Evolutionary conservation across 2,888 invertebrate species (phyloP).

Genomic region (Pollenia griseotomentosa): DNA sequence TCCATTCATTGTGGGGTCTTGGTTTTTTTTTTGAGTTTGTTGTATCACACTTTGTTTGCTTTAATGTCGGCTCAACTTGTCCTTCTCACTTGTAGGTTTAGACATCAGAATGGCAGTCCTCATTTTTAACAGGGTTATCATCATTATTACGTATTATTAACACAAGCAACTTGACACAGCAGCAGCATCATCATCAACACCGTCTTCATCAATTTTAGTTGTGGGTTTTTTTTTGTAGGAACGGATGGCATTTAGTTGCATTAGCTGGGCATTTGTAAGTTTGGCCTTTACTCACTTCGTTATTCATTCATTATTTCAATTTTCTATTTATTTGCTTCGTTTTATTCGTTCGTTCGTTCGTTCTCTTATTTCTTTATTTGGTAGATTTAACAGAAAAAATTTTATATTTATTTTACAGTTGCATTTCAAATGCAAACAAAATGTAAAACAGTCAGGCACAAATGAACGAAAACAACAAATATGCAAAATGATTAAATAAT

Average conservation of each 20-base stretch:
- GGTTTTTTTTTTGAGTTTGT: conserved; percentile 20
- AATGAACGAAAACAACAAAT: conserved; percentile 46
- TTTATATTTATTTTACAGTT: conserved; percentile 68
- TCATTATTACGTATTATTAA: conserved; percentile 55
- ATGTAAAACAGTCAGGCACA: conserved; percentile 27
- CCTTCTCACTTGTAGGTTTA: conserved; percentile 45
- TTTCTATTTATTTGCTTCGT: not conserved
- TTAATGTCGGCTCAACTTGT: conserved; percentile 70
- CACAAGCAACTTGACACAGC: conserved; percentile 23
- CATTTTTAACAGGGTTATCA: conserved; percentile 7
- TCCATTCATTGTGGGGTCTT: conserved; percentile 63
- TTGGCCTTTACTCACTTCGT: conserved; percentile 30
- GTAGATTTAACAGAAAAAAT: conserved; percentile 16
- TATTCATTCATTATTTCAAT: conserved; percentile 20
- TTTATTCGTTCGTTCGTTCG: conserved; percentile 19
- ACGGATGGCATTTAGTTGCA: conserved; percentile 63
- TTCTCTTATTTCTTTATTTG: conserved; percentile 54
- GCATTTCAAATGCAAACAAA: conserved; percentile 61
- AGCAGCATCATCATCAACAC: conserved; percentile 39
- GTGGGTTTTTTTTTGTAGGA: not conserved
- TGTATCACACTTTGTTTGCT: conserved; percentile 59
- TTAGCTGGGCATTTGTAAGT: conserved; percentile 69
- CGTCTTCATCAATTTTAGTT: conserved; percentile 59
- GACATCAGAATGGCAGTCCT: conserved; percentile 42
- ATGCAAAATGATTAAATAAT: conserved; percentile 54